These are phyloP conservation scores for Semotilus atromaculatus DNA, from an alignment of 2,797 vertebrate genomes.

Conservation along the genomic window DNA sequence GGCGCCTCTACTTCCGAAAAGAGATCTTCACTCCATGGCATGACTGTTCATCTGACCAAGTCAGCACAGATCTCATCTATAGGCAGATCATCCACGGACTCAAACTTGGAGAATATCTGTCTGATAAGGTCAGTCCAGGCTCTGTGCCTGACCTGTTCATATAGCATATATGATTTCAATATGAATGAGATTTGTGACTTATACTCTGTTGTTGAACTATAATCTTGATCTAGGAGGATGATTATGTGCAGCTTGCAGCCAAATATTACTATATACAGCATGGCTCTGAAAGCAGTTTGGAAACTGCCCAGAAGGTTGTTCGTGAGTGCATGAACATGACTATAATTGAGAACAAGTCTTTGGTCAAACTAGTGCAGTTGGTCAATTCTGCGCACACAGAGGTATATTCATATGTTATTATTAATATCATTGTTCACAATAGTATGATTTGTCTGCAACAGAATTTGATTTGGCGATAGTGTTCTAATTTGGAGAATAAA, in stretches of 20 bases:
- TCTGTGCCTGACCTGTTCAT: not conserved
- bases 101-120: conserved; percentile 85
- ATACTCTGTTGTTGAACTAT: not conserved
- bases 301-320: conserved; percentile 78
- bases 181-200: not conserved
- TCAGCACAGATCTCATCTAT: conserved; percentile 93
- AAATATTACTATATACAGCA: conserved; percentile 86
- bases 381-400: conserved; percentile 76
- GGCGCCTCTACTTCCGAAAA: conserved; percentile 88
- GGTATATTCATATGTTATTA: conserved; percentile 73
- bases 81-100: conserved; percentile 86
- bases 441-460: not conserved
- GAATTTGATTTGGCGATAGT: not conserved
- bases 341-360: conserved; percentile 84
- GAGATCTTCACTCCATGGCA: conserved; percentile 96
- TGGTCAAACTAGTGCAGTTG: conserved; percentile 84
- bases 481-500: not conserved
- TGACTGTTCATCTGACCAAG: conserved; percentile 76
- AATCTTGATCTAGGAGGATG: conserved; percentile 82
- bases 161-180: not conserved
- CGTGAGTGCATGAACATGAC: conserved; percentile 81
- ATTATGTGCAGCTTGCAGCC: conserved; percentile 84
- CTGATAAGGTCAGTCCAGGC: conserved; percentile 82
- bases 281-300: conserved; percentile 69
- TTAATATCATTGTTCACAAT: not conserved